Percentiles rank a stretch among this genome's conserved stretches.
These are phyloP conservation scores for Tachysurus vachellii DNA, from an alignment of 2,113 vertebrate species.

Conservation along the genomic window DNA sequence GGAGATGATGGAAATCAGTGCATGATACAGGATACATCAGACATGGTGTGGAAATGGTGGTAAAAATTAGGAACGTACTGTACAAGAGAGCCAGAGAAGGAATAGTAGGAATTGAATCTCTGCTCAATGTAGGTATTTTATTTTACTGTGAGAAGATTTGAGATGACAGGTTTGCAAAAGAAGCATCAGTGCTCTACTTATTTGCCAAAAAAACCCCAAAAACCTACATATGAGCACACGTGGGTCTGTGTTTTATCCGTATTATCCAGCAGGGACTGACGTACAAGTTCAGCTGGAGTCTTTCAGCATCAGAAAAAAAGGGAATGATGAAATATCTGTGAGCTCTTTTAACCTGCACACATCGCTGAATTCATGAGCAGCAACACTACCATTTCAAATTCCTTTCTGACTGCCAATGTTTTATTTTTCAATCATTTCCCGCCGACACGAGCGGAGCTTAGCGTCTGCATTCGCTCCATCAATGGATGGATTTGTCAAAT, in stretches of 20 bases:
- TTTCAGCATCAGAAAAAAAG: background rate
- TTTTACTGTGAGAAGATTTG: background rate
- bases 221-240: no score
- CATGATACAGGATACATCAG: background rate
- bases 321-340: constrained; percentile 1
- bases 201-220: background rate
- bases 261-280: background rate
- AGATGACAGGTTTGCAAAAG: background rate
- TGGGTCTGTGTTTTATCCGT: background rate
- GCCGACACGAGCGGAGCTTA: constrained; percentile 10
- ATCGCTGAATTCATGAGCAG: background rate
- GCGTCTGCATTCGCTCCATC: constrained; percentile 48
- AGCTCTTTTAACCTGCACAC: constrained; percentile 6
- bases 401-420: background rate
- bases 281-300: background rate
- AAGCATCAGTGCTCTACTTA: background rate
- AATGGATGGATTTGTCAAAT: constrained; percentile 60
- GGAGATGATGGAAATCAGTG: background rate
- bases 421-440: constrained; percentile 21
- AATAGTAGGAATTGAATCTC: background rate
- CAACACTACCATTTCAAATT: background rate
- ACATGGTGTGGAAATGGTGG: background rate
- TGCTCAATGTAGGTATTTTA: background rate
- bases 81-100: background rate
- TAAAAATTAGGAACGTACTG: background rate